A percentile compares a stretch with the other conserved stretches of the same genome.
phyloP scores from a whole-genome alignment of 1,140 invertebrate species.

The Heliothis virescens region DNA sequence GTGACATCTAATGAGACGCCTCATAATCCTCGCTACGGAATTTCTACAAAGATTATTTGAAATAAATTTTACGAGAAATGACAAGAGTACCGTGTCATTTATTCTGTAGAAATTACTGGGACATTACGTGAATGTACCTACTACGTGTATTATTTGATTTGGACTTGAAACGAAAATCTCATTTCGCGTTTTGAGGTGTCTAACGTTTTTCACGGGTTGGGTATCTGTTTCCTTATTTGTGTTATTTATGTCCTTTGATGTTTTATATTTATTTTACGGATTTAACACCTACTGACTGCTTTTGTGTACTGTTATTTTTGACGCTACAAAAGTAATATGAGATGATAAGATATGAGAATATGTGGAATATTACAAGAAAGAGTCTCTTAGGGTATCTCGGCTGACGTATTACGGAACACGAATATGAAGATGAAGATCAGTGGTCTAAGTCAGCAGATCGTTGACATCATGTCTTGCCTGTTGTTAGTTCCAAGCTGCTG shows the following conservation, averaged over 20 bases:
- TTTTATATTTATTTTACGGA: too few species aligned
- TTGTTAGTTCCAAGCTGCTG: slow-evolving; percentile 95
- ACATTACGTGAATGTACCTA: slow-evolving; percentile 5
- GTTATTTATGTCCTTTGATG: neutral
- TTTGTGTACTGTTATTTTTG: too few species aligned
- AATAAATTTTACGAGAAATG: slow-evolving; percentile 40
- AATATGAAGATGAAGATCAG: too few species aligned
- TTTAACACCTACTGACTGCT: too few species aligned
- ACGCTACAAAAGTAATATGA: too few species aligned
- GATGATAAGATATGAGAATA: too few species aligned
- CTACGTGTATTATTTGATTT: slow-evolving; percentile 31
- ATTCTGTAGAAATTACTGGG: slow-evolving; percentile 8
- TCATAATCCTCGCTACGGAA: slow-evolving; percentile 1
- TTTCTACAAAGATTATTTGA: slow-evolving; percentile 36
- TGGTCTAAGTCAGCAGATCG: too few species aligned
- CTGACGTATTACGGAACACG: too few species aligned
- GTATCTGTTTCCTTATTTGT: neutral
- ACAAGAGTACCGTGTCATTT: slow-evolving; percentile 6
- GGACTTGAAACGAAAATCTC: neutral
- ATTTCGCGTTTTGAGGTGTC: slow-evolving; percentile 6
- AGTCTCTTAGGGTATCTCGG: too few species aligned
- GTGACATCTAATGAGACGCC: slow-evolving; percentile 37
- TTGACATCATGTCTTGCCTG: too few species aligned
- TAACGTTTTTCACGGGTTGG: slow-evolving; percentile 9
- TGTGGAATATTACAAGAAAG: too few species aligned